Evolutionary conservation across 2,888 invertebrate species (phyloP), one percentile per base, ranked within the genome.

Genomic region (Hirtodrosophila confusa): DNA sequence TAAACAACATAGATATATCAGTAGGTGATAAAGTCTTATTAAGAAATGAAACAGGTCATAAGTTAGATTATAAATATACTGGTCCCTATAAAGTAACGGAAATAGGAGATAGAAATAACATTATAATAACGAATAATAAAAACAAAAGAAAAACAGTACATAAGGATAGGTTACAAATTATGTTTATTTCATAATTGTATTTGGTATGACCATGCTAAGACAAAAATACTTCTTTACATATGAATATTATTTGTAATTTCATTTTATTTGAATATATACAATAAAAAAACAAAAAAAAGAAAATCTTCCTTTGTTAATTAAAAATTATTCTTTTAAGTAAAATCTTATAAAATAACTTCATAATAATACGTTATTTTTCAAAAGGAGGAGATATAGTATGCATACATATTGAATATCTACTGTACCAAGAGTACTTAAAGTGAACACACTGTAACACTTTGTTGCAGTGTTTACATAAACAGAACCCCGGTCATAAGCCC

Each of bases 241-340:
- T 5, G 27, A 27, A 27, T 27, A 27, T 27, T 27, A 27, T 4
- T 29, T 6, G 4, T 10, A 11, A 43, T 43, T 43, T 35, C 12
- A 35, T 43, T 53, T 23, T 27, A 9, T 12, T 43, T 35, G 3
- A 27, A 27, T 27, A 27, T 27, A 27, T 27, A 27, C 5, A 27
- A 27, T 5, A 31, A 31, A 31, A 31, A 31, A 31, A 31, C 5
- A 31, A 31, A 7, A 31, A 31, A 31, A 31, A 31, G 10, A 37
- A 27, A 93, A 90, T 91, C 92, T 10, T 12, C 4, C 1, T 36
- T 36, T 3, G 6, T 36, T n/a, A 36, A n/a, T 36, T 7, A 31
- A 31, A 36, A 36, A n/a, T 36, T 36, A 36, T 36, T 36, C 3
- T 36, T 10, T 36, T 36, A 36, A 36, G 36, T n/a, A 36, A 10